Base-by-base conservation (phyloP, 2,888 invertebrate genomes). In the Troglohyphantes excavatus region DNA sequence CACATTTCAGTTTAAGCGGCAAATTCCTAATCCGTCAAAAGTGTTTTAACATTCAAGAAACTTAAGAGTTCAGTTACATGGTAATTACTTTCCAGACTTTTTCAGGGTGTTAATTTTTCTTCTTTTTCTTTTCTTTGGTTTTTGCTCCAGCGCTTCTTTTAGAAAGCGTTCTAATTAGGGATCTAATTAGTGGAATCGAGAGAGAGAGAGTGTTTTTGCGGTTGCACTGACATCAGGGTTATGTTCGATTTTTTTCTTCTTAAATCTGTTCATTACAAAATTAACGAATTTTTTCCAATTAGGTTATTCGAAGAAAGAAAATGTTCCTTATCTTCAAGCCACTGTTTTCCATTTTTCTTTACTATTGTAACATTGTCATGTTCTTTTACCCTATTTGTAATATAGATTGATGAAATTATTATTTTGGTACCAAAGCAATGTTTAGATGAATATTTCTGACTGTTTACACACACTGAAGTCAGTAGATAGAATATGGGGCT, bases 171-270 rank as follows among this genome's bases (percentile, higher is more conserved):
- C 75, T 78, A 78, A 78, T 78, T 78, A 78, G 78, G 23, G 1
- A 43, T 17, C 78, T 78, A 78, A 78, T 78, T 78, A 78, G 78
- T 78, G 63, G 63, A 65, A 43, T 33, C 39, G 39, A 23, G 59
- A 13, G 76, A 61, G 33, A 19, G n/a, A n/a, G n/a, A n/a, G 53
- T 39, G 63, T 78, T 78, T 78, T 75, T 72, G 39, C 23, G 65
- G 65, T 2, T 2, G 13, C 2, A 9, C 21, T 39, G 78, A 78
- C 78, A 65, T 65, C 19, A 29, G 13, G 43, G n/a, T 43, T 39
- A 0, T 33, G 43, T 63, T 65, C 17, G 53, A 39, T 61, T 76
- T 61, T 75, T n/a, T n/a, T n/a, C n/a, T n/a, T 72, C 26, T 1
- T 5, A 29, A 17, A 21, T 61, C 11, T 11, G 61, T 72, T 53